Evolutionary conservation across 2,113 vertebrate species (phyloP).

Genomic region (Silurus meridionalis): DNA sequence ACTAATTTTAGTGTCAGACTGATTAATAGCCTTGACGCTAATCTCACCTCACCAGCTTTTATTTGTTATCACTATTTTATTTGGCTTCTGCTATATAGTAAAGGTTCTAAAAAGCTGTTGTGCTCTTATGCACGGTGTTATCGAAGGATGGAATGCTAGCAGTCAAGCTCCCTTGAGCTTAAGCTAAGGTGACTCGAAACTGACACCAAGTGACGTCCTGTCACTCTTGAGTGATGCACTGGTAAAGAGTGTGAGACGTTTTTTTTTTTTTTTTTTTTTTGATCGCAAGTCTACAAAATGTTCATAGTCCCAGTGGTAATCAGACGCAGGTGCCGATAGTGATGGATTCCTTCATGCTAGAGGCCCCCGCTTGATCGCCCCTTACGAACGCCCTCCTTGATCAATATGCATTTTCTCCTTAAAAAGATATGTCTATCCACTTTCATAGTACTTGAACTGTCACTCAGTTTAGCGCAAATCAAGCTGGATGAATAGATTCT

Average conservation of each 20-base stretch:
- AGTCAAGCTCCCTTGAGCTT: constrained; percentile 24
- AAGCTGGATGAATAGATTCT: background rate
- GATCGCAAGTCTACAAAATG: constrained; percentile 70
- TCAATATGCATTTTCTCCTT: constrained; percentile 72
- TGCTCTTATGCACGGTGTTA: background rate
- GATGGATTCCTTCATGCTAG: constrained; percentile 69
- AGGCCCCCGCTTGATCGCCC: constrained; percentile 47
- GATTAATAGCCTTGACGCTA: constrained; percentile 14
- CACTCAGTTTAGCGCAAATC: constrained; percentile 54
- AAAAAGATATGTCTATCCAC: constrained; percentile 58
- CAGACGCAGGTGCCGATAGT: constrained; percentile 75
- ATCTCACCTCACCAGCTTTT: background rate
- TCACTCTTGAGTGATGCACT: constrained; percentile 70
- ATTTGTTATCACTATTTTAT: constrained; percentile 6
- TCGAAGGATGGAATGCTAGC: background rate
- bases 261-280: constrained; percentile 60
- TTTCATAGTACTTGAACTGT: constrained; percentile 55
- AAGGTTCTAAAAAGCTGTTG: background rate
- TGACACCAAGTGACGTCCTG: constrained; percentile 47
- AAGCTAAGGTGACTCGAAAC: constrained; percentile 51
- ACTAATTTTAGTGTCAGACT: constrained; percentile 10
- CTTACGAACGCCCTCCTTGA: constrained; percentile 66
- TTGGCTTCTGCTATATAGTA: background rate
- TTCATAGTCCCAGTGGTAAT: constrained; percentile 71
- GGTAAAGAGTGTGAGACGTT: constrained; percentile 69